Base-by-base conservation (phyloP, 2,113 vertebrate genomes). In the Onychostruthus taczanowskii region DNA sequence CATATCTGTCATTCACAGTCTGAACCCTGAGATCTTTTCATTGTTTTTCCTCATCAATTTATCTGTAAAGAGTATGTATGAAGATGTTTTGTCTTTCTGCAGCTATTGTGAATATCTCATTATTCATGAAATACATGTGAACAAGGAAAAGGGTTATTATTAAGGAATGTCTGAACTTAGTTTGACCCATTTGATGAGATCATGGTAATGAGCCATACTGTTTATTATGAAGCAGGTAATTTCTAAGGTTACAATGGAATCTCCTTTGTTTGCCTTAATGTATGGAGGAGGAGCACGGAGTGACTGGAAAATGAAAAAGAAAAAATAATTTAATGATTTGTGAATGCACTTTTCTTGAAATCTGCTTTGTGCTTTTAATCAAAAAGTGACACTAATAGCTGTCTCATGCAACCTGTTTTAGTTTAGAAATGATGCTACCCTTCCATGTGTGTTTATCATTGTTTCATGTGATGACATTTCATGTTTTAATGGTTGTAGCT, bases 1-100 rank as follows among this genome's bases (percentile, higher is more conserved):
- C 79, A 75, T 93, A 94, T 85, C 84, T 97, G 49, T 96, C 95
- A 91, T 92, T 97, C 93, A 96, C 69, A 95, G 64, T 94, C 87
- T 75, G 94, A 94, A 95, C 80, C 81, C 86, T 92, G 95, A 96
- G 80, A 86, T 89, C n/a, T 93, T 87, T 80, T 90, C 62, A 75
- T 41, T 97, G 66, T 85, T 96, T 96, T 96, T 87, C 74, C 85
- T 97, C 74, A 63, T 83, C 79, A 87, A 53, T 95, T 96, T 87
- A 75, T 69, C 68, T 96, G 59, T 95, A 90, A 95, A 95, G 79
- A 87, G 62, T 91, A 27, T 74, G 67, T 92, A 89, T 84, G 68
- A 96, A 93, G 66, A 82, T 87, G 90, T 96, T 94, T 95, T 93
- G 66, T 97, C 93, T 94, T 93, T 90, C 55, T 90, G 73, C 82